Percentiles rank a stretch among this genome's conserved stretches.
phyloP scores from a whole-genome alignment of 2,888 invertebrate species.

The Phaedon cochleariae region DNA sequence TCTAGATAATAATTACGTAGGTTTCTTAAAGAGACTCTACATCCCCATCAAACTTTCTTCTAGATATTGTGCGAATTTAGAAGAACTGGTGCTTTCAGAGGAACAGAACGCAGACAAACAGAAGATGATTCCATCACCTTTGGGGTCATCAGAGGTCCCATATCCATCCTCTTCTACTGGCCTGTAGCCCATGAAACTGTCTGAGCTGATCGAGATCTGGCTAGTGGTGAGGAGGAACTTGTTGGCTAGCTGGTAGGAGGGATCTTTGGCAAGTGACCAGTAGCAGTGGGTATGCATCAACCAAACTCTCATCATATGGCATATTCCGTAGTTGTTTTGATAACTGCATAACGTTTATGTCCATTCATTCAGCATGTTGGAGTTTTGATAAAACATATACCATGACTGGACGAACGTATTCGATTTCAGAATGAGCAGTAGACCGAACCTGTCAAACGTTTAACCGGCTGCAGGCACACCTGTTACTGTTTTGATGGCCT shows the following conservation, averaged over 20 bases:
- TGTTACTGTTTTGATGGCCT: no score
- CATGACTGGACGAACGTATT: no score
- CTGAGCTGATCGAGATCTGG: constrained; percentile 86
- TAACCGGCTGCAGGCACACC: no score
- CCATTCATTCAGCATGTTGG: no score
- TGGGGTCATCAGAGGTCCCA: constrained; percentile 95
- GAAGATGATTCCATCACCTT: constrained; percentile 83
- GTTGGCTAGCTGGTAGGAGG: constrained; percentile 82
- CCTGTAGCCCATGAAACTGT: constrained; percentile 96
- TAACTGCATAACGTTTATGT: no score
- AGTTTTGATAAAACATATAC: no score
- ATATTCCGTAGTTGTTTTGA: no score
- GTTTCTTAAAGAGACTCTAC: constrained; percentile 70
- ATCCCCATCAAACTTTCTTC: constrained; percentile 79
- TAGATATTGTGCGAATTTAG: constrained; percentile 76
- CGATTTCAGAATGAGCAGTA: no score
- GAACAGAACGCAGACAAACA: constrained; percentile 88
- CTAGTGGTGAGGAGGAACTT: constrained; percentile 95
- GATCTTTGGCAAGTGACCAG: constrained; percentile 76
- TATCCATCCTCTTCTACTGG: constrained; percentile 98
- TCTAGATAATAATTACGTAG: no score
- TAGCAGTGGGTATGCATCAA: constrained; percentile 62
- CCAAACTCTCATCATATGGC: no score
- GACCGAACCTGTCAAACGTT: no score
- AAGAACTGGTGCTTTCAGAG: constrained; percentile 83